phyloP scores from a whole-genome alignment of 2,113 vertebrate species.

The Cathartes aura region DNA sequence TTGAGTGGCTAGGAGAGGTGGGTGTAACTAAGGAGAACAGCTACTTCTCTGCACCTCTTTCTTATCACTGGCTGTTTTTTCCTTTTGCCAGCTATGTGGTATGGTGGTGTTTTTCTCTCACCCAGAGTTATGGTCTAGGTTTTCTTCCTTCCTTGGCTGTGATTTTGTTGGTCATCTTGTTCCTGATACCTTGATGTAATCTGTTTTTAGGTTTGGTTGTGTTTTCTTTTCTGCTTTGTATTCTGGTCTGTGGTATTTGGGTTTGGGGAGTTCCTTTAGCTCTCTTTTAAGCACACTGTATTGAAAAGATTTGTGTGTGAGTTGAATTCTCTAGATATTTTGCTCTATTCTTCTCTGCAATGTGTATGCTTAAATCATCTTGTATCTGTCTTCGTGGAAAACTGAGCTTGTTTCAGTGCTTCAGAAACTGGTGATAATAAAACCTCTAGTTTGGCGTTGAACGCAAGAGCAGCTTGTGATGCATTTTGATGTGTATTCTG shows the following conservation, averaged over 20 bases:
- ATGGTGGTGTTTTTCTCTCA: not conserved
- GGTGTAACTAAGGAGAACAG: not conserved
- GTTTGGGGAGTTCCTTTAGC: not conserved
- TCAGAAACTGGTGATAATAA: not conserved
- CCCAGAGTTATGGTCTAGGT: not conserved
- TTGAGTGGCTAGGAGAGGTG: not conserved
- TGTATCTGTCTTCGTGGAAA: not conserved
- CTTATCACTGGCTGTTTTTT: not conserved
- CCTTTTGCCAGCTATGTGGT: not conserved
- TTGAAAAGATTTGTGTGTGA: not conserved
- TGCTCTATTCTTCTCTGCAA: not conserved
- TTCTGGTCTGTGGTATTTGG: not conserved
- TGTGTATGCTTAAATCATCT: not conserved
- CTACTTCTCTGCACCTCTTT: not conserved
- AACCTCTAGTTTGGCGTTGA: not conserved
- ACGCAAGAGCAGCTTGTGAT: not conserved
- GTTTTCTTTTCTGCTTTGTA: not conserved
- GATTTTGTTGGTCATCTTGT: not conserved
- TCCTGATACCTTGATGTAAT: not conserved
- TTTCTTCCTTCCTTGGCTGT: not conserved
- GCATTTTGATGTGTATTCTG: not conserved
- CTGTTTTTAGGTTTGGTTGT: not conserved
- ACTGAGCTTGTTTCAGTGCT: not conserved
- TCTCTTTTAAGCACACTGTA: not conserved
- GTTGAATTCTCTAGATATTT: not conserved